Evolutionary conservation across 2,797 vertebrate genomes (phyloP), one percentile per base, ranked within the genome.

Genomic region (Triplophysa bombifrons): DNA sequence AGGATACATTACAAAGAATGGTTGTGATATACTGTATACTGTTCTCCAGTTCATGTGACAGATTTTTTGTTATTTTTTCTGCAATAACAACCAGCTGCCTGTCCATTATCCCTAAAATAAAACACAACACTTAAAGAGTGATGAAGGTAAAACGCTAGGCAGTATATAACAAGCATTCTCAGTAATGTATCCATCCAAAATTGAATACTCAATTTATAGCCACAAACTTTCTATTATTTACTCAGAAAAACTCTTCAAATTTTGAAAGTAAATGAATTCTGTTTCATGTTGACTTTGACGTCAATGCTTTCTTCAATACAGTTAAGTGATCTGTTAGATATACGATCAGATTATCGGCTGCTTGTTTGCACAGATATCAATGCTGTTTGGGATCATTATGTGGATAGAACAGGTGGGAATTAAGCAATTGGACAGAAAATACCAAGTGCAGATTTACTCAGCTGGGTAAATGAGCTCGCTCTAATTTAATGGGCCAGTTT

Each of bases 401-500:
- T 79, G 44, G 48, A 80, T 67, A 80, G 51, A 71, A 60, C 70
- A 80, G 78, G 78, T 73, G 78, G 70, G 51, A 80, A 66, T 66
- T 14, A 67, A 73, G 61, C 63, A 67, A 73, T 56, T 20, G 17
- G 69, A 72, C 60, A 72, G 63, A 79, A 79, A n/a, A 65, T 25
- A 12, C 22, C 34, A 56, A 79, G 50, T 72, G 60, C 53, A 67
- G 70, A 73, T 80, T 80, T 80, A 58, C 71, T 65, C 78, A 80
- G 63, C 70, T 80, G 78, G 61, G 78, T 41, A 80, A 44, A 73
- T 56, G 50, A 73, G 70, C 70, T 80, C 41, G n/a, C 9, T 58
- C 19, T 66, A 66, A 80, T 80, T 72, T 56, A 73, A 58, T 80
- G 19, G 38, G 25, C 8, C 61, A 17, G 22, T 30, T 80, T 66